These are phyloP conservation scores for Nemoura dubitans DNA, from an alignment of 2,888 invertebrate genomes.

Conservation along the genomic window DNA sequence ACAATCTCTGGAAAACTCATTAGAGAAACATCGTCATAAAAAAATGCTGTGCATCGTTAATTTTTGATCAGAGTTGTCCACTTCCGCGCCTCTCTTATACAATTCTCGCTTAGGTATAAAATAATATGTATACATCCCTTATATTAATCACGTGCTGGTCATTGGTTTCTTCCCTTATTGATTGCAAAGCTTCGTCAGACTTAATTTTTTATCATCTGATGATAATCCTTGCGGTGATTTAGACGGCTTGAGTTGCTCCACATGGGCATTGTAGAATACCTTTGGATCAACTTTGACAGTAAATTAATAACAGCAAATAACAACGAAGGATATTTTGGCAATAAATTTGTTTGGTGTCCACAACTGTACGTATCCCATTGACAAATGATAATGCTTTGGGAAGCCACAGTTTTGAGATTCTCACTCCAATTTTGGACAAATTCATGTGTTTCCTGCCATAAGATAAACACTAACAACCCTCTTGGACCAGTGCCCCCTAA, in stretches of 20 bases:
- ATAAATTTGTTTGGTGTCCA: too few species aligned
- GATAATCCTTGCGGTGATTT: not conserved
- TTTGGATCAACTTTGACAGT: not conserved
- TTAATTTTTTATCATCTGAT: not conserved
- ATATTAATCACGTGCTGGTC: not conserved
- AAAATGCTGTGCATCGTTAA: not conserved
- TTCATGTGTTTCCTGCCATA: too few species aligned
- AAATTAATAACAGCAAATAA: not conserved
- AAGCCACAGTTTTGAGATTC: too few species aligned
- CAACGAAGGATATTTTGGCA: too few species aligned
- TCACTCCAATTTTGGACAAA: too few species aligned
- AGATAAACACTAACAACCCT: too few species aligned
- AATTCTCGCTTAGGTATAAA: not conserved
- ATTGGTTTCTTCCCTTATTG: not conserved
- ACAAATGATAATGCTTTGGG: too few species aligned
- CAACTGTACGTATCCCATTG: too few species aligned
- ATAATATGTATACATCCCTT: not conserved
- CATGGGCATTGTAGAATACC: not conserved
- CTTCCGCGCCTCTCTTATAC: not conserved
- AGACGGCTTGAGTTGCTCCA: not conserved
- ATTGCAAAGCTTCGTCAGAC: not conserved
- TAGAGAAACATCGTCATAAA: not conserved
- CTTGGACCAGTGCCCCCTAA: too few species aligned
- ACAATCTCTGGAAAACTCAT: not conserved
- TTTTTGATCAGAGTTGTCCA: not conserved